Conservation (phyloP, 2,113 vertebrate genomes). For the Gavialis gangeticus region DNA sequence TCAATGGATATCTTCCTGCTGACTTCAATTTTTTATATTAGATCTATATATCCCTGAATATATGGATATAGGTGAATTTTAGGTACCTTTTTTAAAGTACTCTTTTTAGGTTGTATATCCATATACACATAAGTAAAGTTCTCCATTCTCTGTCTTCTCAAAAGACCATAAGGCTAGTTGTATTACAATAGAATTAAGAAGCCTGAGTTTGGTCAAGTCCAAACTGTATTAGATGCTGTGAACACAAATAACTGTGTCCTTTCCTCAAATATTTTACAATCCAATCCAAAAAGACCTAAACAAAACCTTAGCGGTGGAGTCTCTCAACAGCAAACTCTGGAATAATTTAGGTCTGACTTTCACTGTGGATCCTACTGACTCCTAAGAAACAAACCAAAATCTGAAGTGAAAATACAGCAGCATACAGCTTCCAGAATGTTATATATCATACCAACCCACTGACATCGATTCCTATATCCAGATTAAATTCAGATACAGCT, state of each 20-base stretch:
- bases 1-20: no score
- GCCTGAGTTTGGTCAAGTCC: neutral
- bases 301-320: neutral
- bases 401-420: neutral
- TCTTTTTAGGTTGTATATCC: neutral
- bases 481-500: accelerated
- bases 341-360: neutral
- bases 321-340: neutral
- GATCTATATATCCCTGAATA: no score
- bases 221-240: neutral
- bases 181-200: neutral
- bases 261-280: neutral
- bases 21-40: neutral
- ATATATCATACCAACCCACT: neutral
- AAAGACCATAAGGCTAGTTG: neutral
- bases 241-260: neutral
- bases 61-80: no score
- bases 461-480: neutral
- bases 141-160: neutral
- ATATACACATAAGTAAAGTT: neutral
- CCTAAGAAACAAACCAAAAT: neutral
- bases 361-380: neutral
- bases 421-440: neutral
- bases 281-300: neutral
- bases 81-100: neutral